Evolutionary conservation across 2,797 vertebrate genomes (phyloP).

Genomic region (Thunnus albacares): DNA sequence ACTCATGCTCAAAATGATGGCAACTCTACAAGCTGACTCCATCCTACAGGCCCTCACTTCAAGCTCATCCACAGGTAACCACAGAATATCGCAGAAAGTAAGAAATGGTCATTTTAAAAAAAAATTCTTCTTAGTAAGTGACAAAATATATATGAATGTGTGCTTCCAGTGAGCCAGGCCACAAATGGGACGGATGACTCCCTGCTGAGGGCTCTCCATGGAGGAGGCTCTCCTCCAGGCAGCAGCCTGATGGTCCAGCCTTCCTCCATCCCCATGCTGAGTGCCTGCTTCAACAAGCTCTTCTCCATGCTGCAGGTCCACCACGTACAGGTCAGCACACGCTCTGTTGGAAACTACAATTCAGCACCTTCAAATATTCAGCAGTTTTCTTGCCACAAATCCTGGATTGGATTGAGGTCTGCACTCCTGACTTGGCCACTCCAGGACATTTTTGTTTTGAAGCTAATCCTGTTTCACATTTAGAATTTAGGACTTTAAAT

Average conservation of each 20-base stretch:
- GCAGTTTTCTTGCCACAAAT: no score
- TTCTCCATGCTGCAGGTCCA: constrained; percentile 99
- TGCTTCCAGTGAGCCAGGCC: constrained; percentile 87
- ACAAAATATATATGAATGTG: neutral
- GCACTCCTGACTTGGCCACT: neutral
- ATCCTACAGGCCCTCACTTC: constrained; percentile 97
- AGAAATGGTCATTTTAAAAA: neutral
- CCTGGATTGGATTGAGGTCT: no score
- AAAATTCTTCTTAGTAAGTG: neutral
- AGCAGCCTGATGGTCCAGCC: constrained; percentile 89
- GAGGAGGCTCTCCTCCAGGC: constrained; percentile 85
- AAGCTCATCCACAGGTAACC: constrained; percentile 91
- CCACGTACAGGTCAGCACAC: constrained; percentile 93
- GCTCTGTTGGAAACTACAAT: no score
- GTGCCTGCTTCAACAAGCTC: constrained; percentile 98
- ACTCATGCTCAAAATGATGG: constrained; percentile 99
- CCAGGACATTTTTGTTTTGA: no score
- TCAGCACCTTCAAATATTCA: no score
- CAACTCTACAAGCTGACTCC: constrained; percentile 97
- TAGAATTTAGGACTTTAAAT: neutral
- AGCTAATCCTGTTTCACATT: neutral
- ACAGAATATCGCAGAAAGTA: neutral
- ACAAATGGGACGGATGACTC: constrained; percentile 96
- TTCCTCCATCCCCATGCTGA: constrained; percentile 97
- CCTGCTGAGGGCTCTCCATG: constrained; percentile 92